Percentiles rank a stretch among this genome's conserved stretches.
phyloP scores from a whole-genome alignment of 2,888 invertebrate species.

The Hirtodrosophila duncani region DNA sequence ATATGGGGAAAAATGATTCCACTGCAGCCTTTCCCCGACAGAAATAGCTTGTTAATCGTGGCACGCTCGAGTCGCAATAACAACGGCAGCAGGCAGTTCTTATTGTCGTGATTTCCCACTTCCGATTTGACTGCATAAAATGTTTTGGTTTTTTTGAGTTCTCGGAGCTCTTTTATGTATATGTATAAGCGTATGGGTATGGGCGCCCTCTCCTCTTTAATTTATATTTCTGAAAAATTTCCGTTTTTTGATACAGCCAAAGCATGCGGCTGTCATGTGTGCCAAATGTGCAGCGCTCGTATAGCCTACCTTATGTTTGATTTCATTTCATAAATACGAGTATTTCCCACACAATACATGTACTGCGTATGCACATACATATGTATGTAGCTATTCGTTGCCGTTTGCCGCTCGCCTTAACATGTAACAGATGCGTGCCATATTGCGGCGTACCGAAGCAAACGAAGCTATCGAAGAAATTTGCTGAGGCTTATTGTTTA shows the following conservation, averaged over 20 bases:
- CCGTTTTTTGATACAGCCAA: neutral
- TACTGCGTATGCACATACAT: slow-evolving; percentile 1
- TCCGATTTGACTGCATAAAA: slow-evolving; percentile 66
- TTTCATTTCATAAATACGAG: slow-evolving; percentile 62
- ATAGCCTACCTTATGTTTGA: slow-evolving; percentile 63
- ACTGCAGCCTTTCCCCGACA: slow-evolving; percentile 31
- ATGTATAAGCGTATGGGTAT: slow-evolving; percentile 31
- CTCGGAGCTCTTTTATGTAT: neutral
- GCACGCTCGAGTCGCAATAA: slow-evolving; percentile 54
- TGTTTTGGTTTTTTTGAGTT: slow-evolving; percentile 12
- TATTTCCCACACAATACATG: slow-evolving; percentile 1
- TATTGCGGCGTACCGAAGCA: slow-evolving; percentile 51
- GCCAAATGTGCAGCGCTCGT: slow-evolving; percentile 65
- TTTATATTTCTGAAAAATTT: slow-evolving; percentile 8
- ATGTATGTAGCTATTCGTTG: slow-evolving; percentile 24
- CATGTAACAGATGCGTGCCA: slow-evolving; percentile 74
- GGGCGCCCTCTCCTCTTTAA: slow-evolving; percentile 17
- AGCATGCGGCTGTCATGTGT: slow-evolving; percentile 69
- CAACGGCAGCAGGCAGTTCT: slow-evolving; percentile 20
- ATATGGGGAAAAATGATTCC: slow-evolving; percentile 46
- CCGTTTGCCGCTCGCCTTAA: slow-evolving; percentile 48
- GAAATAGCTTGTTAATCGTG: slow-evolving; percentile 74
- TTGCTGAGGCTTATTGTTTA: slow-evolving; percentile 57
- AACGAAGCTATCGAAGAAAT: slow-evolving; percentile 15
- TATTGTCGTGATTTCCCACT: slow-evolving; percentile 57